Evolutionary conservation across 2,113 vertebrate species (phyloP), one percentile per base, ranked within the genome.

Genomic region (Bos indicus): DNA sequence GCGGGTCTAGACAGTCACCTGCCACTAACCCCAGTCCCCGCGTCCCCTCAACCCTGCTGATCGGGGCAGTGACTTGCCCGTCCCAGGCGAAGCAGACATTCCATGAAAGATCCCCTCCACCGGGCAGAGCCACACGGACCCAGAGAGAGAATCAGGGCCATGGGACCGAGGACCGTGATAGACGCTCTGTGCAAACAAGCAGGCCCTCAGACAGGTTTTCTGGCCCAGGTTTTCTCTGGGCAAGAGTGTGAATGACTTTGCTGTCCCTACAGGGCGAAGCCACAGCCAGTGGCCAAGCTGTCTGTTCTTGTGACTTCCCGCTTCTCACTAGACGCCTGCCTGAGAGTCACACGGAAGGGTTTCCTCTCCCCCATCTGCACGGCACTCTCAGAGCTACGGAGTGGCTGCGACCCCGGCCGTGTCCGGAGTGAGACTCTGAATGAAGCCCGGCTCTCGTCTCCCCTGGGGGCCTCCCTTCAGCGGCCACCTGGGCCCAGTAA

Each of bases 341-440:
- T 77, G 71, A 77, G 25, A 77, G 36, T 43, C 71, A 77, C 36
- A 43, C 2, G 36, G 17, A 74, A n/a, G 77, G 15, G 25, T 8
- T 40, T 23, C 25, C 43, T 48, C 77, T 46, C 26, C 43, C 17
- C 26, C 1, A 0, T 17, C 5, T 17, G 25, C 46, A 48, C 3
- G 17, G 46, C 2, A 1, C 17, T 26, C 26, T 30, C 13, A 16
- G 77, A 30, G 26, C 43, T 30, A 48, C 7, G 0, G 26, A 17
- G 43, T 6, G 11, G 43, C 43, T 0, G 3, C 0, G 13, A 4
- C n/a, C 13, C 51, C 4, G 12, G 51, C 81, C 7, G 3, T 7
- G 81, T 83, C 21, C 81, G 7, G 51, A n/a, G 33, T 14, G 33
- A 56, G 33, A 3, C 81, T 33, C 81, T 36, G 52, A 56, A 83